phyloP scores from a whole-genome alignment of 2,888 invertebrate genomes.

The Acrobasis suavella region DNA sequence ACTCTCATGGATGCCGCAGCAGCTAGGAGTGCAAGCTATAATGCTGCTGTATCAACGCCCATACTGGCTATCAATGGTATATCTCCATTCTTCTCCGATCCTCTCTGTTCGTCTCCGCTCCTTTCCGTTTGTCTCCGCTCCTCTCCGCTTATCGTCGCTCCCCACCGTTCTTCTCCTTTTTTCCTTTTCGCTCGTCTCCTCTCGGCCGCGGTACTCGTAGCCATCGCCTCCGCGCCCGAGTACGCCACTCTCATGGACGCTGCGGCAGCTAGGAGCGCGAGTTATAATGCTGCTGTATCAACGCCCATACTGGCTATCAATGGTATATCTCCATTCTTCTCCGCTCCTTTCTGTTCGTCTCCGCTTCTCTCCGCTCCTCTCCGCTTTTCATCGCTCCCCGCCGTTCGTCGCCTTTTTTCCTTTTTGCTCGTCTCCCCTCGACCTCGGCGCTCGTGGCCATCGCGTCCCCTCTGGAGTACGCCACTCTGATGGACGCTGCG shows the following conservation, averaged over 20 bases:
- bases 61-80: not conserved
- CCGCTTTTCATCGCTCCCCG: too few relatives aligned
- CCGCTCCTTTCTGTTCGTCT: too few relatives aligned
- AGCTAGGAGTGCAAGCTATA: slow-evolving; percentile 39
- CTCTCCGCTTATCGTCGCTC: too few relatives aligned
- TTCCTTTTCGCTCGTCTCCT: too few relatives aligned
- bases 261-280: slow-evolving; percentile 42
- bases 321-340: not conserved
- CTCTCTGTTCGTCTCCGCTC: too few relatives aligned
- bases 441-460: slow-evolving; percentile 97
- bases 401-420: too few relatives aligned
- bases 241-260: slow-evolving; percentile 84
- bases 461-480: slow-evolving; percentile 94
- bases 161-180: too few relatives aligned
- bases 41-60: slow-evolving; percentile 34
- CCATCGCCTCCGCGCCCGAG: slow-evolving; percentile 95
- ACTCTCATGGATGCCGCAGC: slow-evolving; percentile 72
- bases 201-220: slow-evolving; percentile 94
- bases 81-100: not conserved
- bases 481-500: slow-evolving; percentile 76
- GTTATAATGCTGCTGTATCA: slow-evolving; percentile 38
- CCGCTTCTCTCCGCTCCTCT: too few relatives aligned
- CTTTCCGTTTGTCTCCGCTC: too few relatives aligned
- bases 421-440: too few relatives aligned
- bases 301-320: slow-evolving; percentile 5